Evolutionary conservation across 1,140 invertebrate species (phyloP).

Genomic region (Polyergus mexicanus): DNA sequence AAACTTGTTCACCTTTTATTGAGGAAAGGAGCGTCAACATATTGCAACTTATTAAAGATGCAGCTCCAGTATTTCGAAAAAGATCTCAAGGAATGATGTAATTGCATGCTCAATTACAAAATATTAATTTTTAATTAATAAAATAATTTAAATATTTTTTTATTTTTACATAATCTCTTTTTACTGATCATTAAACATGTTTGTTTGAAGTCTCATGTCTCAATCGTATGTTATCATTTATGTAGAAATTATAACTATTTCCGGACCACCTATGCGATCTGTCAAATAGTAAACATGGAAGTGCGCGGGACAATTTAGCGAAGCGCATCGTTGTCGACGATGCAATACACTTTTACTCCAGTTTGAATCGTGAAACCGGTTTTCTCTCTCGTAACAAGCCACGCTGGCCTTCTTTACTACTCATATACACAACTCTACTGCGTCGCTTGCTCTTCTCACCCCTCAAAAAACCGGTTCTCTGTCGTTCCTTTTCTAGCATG

Average conservation of each 20-base stretch:
- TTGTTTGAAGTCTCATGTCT: not conserved
- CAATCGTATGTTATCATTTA: not conserved
- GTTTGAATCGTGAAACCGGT: constrained; percentile 81
- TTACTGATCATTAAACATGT: not conserved
- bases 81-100: not conserved
- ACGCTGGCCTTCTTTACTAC: constrained; percentile 77
- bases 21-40: constrained; percentile 2
- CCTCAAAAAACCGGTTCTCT: constrained; percentile 75
- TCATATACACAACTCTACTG: constrained; percentile 61
- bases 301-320: constrained; percentile 64
- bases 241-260: constrained; percentile 18
- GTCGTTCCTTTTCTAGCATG: constrained; percentile 54
- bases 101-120: not conserved
- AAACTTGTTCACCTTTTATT: constrained; percentile 47
- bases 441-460: constrained; percentile 67
- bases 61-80: not conserved
- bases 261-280: constrained; percentile 25
- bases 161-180: not conserved
- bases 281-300: constrained; percentile 68
- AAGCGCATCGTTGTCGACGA: constrained; percentile 60
- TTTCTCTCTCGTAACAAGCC: constrained; percentile 77
- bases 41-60: not conserved
- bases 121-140: constrained; percentile 11
- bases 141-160: not conserved
- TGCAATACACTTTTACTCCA: constrained; percentile 82